Evolutionary conservation across 2,797 vertebrate species (phyloP).

Genomic region (Dipus sagitta): DNA sequence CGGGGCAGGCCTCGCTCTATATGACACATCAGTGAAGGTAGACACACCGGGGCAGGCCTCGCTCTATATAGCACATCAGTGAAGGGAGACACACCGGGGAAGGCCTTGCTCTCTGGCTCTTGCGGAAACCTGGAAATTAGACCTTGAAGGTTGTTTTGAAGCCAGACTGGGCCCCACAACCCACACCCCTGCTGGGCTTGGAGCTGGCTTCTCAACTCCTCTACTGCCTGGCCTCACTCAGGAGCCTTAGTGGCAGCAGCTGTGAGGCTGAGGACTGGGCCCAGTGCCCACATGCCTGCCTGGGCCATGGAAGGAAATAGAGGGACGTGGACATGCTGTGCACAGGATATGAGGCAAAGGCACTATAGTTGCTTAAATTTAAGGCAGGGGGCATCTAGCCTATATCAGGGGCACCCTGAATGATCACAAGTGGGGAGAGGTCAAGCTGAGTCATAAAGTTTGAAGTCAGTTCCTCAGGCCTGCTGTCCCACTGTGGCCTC

Average conservation of each 20-base stretch:
- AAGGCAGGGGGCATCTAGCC: slow-evolving; percentile 29
- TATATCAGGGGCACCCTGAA: neutral
- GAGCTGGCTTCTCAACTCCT: slow-evolving; percentile 39
- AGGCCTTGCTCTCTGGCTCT: neutral
- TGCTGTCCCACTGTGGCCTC: neutral
- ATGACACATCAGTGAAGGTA: neutral
- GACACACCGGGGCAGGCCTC: neutral
- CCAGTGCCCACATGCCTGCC: neutral
- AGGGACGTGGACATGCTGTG: neutral
- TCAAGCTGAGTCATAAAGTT: neutral
- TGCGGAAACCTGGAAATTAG: neutral
- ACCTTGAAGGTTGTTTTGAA: neutral
- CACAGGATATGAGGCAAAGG: neutral
- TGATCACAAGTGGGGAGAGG: neutral
- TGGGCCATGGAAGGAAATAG: neutral
- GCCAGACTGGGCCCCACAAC: neutral
- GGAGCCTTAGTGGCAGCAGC: slow-evolving; percentile 63
- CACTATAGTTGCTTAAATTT: slow-evolving; percentile 59
- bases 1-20: neutral
- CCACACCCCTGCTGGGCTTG: neutral
- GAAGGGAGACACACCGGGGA: neutral
- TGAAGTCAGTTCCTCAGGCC: slow-evolving; percentile 10
- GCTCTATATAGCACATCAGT: neutral
- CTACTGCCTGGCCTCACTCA: slow-evolving; percentile 20
- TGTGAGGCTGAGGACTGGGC: slow-evolving; percentile 39